Evolutionary conservation across 2,797 vertebrate genomes (phyloP).

Genomic region (Taenioides sp.): DNA sequence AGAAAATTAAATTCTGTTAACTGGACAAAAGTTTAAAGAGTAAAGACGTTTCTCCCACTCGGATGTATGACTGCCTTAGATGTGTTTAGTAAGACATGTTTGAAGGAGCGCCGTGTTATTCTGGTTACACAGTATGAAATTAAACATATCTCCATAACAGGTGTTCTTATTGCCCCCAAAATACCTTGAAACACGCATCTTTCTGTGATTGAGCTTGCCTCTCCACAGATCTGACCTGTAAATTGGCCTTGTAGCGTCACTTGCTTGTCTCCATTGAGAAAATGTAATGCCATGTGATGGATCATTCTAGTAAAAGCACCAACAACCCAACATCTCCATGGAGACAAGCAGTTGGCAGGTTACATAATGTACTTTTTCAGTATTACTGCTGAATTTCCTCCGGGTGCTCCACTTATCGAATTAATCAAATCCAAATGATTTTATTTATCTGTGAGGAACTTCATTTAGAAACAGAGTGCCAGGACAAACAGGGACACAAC

Average conservation of each 20-base stretch:
- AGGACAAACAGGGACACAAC: too few species aligned
- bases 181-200: not conserved
- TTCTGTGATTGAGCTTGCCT: not conserved
- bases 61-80: too few species aligned
- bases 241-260: not conserved
- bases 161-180: too few species aligned
- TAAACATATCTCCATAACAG: too few species aligned
- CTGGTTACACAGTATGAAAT: too few species aligned
- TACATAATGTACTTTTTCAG: not conserved
- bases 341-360: not conserved
- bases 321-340: not conserved
- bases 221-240: not conserved
- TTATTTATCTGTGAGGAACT: too few species aligned
- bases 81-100: not conserved
- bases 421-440: too few species aligned
- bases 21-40: too few species aligned
- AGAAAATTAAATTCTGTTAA: too few species aligned
- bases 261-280: not conserved
- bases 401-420: not conserved
- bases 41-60: too few species aligned
- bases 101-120: not conserved
- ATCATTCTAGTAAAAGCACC: not conserved
- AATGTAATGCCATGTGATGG: not conserved
- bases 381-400: not conserved
- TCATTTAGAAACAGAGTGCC: too few species aligned